These are phyloP conservation scores for Drosophila pseudotakahashii DNA, from an alignment of 2,888 invertebrate species.

Conservation along the genomic window DNA sequence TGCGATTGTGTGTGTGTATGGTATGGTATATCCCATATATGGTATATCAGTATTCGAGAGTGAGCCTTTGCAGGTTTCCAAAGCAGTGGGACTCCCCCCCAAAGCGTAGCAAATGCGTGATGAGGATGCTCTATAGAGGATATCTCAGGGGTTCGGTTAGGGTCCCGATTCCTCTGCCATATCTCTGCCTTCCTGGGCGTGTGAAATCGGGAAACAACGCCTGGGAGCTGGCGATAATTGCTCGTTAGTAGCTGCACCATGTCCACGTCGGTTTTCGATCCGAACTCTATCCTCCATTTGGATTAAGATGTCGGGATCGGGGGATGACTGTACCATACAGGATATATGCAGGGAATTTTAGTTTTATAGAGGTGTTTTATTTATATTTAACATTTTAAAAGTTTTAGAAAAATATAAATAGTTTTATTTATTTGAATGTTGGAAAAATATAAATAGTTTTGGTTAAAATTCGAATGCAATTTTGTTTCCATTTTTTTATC, in stretches of 20 bases:
- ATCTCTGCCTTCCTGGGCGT: conserved; percentile 43
- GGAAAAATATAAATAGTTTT: too few relatives aligned
- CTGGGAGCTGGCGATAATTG: conserved; percentile 76
- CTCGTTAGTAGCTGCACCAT: conserved; percentile 72
- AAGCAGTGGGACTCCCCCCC: conserved; percentile 71
- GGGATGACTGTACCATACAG: conserved; percentile 7
- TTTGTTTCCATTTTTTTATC: too few relatives aligned
- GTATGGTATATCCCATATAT: not conserved
- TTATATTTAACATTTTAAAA: not conserved
- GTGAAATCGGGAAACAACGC: conserved; percentile 53
- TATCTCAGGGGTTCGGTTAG: conserved; percentile 23
- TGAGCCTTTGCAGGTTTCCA: conserved; percentile 17
- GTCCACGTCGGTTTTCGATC: conserved; percentile 23
- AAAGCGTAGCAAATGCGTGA: conserved; percentile 77
- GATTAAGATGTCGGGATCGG: conserved; percentile 19
- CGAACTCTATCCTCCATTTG: not conserved
- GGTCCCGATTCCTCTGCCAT: not conserved
- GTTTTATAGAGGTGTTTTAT: not conserved
- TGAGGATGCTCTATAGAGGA: conserved; percentile 53
- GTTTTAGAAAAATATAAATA: too few relatives aligned
- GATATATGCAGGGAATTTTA: not conserved
- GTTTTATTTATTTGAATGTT: too few relatives aligned
- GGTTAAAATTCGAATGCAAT: too few relatives aligned
- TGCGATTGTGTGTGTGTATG: conserved; percentile 19
- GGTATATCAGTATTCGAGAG: not conserved